Evolutionary conservation across 2,113 vertebrate species (phyloP).

Genomic region (Embiotoca jacksoni): DNA sequence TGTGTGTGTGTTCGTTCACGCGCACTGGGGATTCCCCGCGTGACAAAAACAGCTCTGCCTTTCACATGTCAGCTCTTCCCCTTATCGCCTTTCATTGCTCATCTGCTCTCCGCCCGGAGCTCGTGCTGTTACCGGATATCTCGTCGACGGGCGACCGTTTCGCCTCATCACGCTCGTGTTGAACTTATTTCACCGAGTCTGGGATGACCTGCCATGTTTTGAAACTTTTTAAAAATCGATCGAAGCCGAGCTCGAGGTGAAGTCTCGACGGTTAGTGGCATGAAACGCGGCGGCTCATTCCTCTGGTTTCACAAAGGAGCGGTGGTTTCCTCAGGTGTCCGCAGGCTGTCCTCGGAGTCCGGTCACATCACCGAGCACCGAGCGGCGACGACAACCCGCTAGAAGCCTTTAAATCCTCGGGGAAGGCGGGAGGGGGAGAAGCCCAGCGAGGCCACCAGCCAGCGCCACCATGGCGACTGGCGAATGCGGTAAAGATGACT

Average conservation of each 20-base stretch:
- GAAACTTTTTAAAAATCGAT: constrained; percentile 1
- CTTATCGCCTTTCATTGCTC: constrained; percentile 70
- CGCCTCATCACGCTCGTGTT: background rate
- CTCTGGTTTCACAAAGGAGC: constrained; percentile 71
- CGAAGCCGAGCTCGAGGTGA: background rate
- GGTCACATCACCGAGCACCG: constrained; percentile 48
- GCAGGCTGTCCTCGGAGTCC: constrained; percentile 18
- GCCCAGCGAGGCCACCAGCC: constrained; percentile 15
- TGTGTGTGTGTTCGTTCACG: constrained; percentile 32
- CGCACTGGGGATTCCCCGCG: constrained; percentile 81
- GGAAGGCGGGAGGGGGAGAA: constrained; percentile 35
- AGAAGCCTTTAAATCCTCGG: constrained; percentile 26
- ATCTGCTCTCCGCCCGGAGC: constrained; percentile 52
- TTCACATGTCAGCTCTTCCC: constrained; percentile 66
- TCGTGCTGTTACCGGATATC: constrained; percentile 67
- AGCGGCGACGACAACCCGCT: constrained; percentile 45
- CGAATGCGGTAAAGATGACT: constrained; percentile 73
- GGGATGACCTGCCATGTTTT: background rate
- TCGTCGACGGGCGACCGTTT: constrained; percentile 48
- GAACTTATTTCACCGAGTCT: background rate
- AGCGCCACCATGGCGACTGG: constrained; percentile 73
- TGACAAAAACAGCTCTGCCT: constrained; percentile 75
- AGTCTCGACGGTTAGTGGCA: constrained; percentile 64
- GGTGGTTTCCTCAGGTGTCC: constrained; percentile 61
- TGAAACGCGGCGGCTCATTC: constrained; percentile 74